A percentile compares a stretch with the other conserved stretches of the same genome.
phyloP scores from a whole-genome alignment of 2,113 vertebrate genomes.

The Bungarus multicinctus region DNA sequence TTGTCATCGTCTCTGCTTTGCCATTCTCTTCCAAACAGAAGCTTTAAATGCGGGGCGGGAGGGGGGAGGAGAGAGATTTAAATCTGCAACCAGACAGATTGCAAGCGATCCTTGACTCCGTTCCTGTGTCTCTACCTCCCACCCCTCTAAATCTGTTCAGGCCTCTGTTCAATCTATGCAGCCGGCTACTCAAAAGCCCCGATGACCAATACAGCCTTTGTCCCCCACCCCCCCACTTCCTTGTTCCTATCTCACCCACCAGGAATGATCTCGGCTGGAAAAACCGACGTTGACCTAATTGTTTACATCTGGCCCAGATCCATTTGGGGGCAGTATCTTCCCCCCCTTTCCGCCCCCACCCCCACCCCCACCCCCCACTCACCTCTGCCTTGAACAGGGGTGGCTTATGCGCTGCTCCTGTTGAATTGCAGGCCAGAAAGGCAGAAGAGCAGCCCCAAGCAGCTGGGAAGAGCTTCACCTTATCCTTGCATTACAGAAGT shows the following conservation, averaged over 20 bases:
- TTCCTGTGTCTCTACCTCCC: background rate
- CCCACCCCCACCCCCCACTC: too few relatives aligned
- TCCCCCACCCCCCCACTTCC: background rate
- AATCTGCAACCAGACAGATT: background rate
- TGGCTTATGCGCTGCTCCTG: background rate
- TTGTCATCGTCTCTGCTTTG: background rate
- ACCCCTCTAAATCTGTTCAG: background rate
- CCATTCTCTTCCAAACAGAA: background rate
- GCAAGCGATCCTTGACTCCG: background rate
- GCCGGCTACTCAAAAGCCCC: background rate
- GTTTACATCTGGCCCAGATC: background rate
- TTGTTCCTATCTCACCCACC: background rate
- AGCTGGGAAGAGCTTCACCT: background rate
- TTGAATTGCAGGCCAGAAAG: background rate
- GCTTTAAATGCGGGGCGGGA: background rate
- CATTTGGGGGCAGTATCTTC: background rate
- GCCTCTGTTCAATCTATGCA: background rate
- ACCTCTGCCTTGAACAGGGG: background rate
- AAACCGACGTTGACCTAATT: background rate
- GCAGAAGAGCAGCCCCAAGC: background rate
- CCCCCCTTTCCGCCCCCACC: fast-evolving
- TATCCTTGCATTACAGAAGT: background rate
- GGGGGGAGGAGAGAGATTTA: too few relatives aligned
- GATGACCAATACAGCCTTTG: background rate
- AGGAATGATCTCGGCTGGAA: background rate